Evolutionary conservation across 2,888 invertebrate genomes (phyloP).

Genomic region (Zygogramma bicolorata): DNA sequence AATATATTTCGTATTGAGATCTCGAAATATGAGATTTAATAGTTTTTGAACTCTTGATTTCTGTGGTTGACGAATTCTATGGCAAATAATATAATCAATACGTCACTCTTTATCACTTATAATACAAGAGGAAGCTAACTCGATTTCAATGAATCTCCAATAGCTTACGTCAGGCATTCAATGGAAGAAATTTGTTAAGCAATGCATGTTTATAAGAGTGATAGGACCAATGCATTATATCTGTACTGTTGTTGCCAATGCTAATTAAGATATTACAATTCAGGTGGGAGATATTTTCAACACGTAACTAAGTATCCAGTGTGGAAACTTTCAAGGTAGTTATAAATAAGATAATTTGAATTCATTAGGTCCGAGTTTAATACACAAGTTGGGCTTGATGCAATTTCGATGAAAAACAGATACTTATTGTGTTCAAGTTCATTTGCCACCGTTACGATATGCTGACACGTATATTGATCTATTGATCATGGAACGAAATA

Average conservation of each 20-base stretch:
- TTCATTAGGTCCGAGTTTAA: neutral
- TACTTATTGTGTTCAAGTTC: neutral
- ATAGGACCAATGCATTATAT: neutral
- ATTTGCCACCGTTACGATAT: neutral
- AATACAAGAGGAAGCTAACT: too few relatives aligned
- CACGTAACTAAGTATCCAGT: neutral
- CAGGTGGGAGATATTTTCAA: neutral
- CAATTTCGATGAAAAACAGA: neutral
- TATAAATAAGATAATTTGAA: neutral
- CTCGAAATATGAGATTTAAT: too few relatives aligned
- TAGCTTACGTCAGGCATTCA: too few relatives aligned
- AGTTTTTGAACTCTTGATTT: too few relatives aligned
- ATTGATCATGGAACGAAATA: too few relatives aligned
- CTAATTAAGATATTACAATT: neutral
- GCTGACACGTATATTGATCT: too few relatives aligned
- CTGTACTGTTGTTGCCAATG: neutral
- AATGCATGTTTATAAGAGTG: neutral
- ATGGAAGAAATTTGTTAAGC: neutral
- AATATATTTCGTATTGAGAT: too few relatives aligned
- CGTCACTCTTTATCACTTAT: too few relatives aligned
- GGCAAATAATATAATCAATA: too few relatives aligned
- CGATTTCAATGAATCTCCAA: too few relatives aligned
- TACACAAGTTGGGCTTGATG: neutral
- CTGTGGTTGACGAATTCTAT: too few relatives aligned
- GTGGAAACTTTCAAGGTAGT: neutral